phyloP scores from a whole-genome alignment of 2,113 vertebrate genomes.

The Callionymus lyra region DNA sequence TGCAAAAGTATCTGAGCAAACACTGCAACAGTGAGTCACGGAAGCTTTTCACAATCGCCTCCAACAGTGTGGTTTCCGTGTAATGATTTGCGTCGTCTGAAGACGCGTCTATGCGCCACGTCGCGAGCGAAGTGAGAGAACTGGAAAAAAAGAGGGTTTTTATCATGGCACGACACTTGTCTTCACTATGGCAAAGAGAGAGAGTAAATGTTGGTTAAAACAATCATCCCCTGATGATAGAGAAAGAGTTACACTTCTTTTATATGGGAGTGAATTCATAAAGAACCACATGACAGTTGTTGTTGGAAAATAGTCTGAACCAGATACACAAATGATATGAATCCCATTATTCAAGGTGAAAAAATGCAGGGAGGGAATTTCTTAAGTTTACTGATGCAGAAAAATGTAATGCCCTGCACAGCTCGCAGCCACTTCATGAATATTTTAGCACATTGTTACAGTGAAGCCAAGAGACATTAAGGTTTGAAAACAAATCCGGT shows the following conservation, averaged over 20 bases:
- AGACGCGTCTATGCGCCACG: slow-evolving; percentile 43
- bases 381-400: slow-evolving; percentile 14
- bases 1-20: slow-evolving; percentile 44
- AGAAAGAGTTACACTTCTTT: slow-evolving; percentile 6
- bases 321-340: slow-evolving; percentile 9
- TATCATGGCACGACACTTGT: slow-evolving; percentile 14
- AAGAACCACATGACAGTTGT: slow-evolving; percentile 6
- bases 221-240: slow-evolving; percentile 2
- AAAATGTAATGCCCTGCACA: slow-evolving; percentile 10
- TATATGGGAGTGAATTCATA: slow-evolving; percentile 14
- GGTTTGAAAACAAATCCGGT: slow-evolving; percentile 30
- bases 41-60: slow-evolving; percentile 38
- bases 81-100: slow-evolving; percentile 55
- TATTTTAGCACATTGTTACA: slow-evolving; percentile 38
- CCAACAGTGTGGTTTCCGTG: slow-evolving; percentile 43
- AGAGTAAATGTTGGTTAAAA: slow-evolving; percentile 24
- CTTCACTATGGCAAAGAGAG: slow-evolving; percentile 18
- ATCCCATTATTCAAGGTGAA: slow-evolving; percentile 19
- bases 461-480: slow-evolving; percentile 34
- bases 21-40: slow-evolving; percentile 27
- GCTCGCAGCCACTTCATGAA: slow-evolving; percentile 27
- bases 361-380: slow-evolving; percentile 26
- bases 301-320: slow-evolving; percentile 11
- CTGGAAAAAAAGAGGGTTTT: slow-evolving; percentile 26
- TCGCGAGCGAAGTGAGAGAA: slow-evolving; percentile 30